Percentiles rank a stretch among this genome's conserved stretches.
Conservation (phyloP, 2,113 vertebrate species). For the Burhinus oedicnemus region DNA sequence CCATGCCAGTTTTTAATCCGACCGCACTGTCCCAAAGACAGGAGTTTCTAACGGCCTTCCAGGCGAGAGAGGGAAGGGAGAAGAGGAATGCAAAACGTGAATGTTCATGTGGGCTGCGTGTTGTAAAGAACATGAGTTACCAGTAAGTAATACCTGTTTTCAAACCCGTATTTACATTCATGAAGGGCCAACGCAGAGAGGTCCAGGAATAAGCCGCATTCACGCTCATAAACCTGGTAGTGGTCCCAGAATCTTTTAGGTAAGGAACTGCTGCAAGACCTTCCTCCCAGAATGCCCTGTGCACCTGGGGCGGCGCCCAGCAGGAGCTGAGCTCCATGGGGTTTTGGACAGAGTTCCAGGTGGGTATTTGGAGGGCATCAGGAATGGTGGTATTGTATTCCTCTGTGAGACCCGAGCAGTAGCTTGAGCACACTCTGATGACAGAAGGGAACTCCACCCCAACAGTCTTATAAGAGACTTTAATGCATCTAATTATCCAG, state of each 20-base stretch:
- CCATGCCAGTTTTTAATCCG: fast-evolving
- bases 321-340: background rate
- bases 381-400: background rate
- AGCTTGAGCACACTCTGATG: background rate
- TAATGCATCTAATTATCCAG: background rate
- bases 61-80: background rate
- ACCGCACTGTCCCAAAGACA: background rate
- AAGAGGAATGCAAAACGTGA: background rate
- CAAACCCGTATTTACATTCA: background rate
- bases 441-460: background rate
- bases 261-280: background rate
- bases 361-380: background rate
- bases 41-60: background rate
- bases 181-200: background rate
- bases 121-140: background rate
- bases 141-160: background rate
- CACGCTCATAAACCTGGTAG: background rate
- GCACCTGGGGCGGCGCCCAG: fast-evolving
- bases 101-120: background rate
- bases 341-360: background rate
- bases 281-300: background rate
- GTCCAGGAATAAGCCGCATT: background rate
- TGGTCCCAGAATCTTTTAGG: background rate
- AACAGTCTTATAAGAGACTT: background rate
- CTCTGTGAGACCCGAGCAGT: background rate